These are phyloP conservation scores for Gracilinanus agilis DNA, from an alignment of 2,113 vertebrate species.

Conservation along the genomic window DNA sequence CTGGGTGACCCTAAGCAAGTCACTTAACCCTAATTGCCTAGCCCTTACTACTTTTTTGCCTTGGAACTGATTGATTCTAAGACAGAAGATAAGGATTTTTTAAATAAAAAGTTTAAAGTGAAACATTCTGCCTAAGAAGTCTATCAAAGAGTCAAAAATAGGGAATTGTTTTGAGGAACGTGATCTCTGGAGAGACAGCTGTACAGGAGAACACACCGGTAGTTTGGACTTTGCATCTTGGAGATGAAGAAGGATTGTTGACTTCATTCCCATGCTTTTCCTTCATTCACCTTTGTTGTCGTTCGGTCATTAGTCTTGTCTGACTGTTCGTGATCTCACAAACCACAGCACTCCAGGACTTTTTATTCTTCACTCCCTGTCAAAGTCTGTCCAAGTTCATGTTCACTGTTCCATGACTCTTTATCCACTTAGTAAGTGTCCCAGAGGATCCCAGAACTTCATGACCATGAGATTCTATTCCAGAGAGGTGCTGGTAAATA, in stretches of 20 bases:
- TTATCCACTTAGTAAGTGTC: not conserved
- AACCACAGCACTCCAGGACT: no score
- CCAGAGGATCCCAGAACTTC: not conserved
- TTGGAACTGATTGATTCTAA: no score
- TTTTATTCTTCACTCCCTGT: no score
- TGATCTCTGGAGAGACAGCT: not conserved
- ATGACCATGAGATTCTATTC: not conserved
- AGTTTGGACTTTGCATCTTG: not conserved
- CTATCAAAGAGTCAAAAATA: not conserved
- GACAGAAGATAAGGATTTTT: no score
- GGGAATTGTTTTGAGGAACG: not conserved
- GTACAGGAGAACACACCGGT: no score
- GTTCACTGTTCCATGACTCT: not conserved
- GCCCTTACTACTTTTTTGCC: no score
- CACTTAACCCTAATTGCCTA: not conserved
- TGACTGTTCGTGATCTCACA: no score
- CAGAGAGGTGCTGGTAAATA: not conserved
- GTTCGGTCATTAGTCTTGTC: no score
- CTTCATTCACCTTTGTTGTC: not conserved
- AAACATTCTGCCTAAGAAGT: not conserved
- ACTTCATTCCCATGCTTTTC: not conserved
- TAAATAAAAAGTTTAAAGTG: no score
- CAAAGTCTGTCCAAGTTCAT: no score
- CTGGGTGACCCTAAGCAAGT: not conserved
- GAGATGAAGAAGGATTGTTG: not conserved